These are phyloP conservation scores for Cephalopterus ornatus DNA, from an alignment of 2,113 vertebrate species.

Conservation along the genomic window DNA sequence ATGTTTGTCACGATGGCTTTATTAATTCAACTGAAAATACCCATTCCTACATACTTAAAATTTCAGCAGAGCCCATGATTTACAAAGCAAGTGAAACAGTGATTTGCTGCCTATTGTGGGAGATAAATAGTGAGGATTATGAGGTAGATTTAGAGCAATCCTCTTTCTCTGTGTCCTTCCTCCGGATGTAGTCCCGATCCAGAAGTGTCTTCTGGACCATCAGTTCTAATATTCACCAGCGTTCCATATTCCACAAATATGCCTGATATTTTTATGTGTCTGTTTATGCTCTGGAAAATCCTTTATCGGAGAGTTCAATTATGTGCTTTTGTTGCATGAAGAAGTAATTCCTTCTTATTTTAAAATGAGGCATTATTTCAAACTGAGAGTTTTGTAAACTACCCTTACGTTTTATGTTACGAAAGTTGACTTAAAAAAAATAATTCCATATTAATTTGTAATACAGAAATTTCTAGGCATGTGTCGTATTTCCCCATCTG, in stretches of 20 bases:
- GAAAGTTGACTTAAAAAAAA: background rate
- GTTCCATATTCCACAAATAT: background rate
- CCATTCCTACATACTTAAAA: background rate
- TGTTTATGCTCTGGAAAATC: background rate
- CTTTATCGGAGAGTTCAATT: background rate
- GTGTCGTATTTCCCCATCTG: background rate
- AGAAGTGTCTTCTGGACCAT: background rate
- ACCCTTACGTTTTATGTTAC: accelerated
- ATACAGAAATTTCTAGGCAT: background rate
- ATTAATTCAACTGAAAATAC: background rate
- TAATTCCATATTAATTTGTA: background rate
- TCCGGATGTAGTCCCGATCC: background rate
- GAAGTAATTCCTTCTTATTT: background rate
- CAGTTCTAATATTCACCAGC: background rate
- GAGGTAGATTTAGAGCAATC: background rate
- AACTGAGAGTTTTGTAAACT: background rate
- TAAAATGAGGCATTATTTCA: background rate
- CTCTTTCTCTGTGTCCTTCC: background rate
- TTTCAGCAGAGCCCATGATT: background rate
- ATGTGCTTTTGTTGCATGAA: background rate
- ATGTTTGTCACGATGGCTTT: background rate
- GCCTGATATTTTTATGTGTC: background rate
- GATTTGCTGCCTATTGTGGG: background rate
- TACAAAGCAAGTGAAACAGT: background rate
- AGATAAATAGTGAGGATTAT: background rate